Conservation (phyloP, 2,113 vertebrate species). For the Tapirus terrestris region DNA sequence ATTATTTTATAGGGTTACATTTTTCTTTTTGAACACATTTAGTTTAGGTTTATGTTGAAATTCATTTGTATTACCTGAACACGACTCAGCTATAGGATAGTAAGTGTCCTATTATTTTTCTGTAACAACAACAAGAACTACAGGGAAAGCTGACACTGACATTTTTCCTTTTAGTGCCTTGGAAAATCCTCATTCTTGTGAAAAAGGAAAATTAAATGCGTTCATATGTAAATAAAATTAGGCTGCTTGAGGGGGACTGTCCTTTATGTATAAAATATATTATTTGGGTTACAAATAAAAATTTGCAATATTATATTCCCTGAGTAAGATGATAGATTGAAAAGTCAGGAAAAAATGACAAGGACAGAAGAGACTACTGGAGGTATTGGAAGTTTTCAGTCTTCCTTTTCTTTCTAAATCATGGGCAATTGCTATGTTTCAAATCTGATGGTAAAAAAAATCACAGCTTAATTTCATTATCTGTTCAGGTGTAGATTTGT, state of each 20-base stretch:
- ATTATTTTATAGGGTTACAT: neutral
- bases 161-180: neutral
- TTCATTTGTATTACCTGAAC: neutral
- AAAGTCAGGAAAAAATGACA: neutral
- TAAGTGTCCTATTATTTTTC: neutral
- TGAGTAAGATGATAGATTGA: neutral
- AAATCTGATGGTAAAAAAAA: neutral
- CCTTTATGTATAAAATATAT: constrained; percentile 45
- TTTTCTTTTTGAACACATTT: neutral
- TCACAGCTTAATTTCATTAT: neutral
- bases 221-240: neutral
- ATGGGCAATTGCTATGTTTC: neutral
- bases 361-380: neutral
- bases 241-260: neutral
- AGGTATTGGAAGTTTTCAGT: neutral
- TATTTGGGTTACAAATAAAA: constrained; percentile 40
- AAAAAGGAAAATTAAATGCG: constrained; percentile 31
- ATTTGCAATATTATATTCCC: neutral
- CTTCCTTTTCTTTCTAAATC: neutral
- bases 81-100: neutral
- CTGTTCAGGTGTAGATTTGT: neutral
- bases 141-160: neutral
- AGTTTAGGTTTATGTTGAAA: neutral
- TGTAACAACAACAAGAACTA: neutral
- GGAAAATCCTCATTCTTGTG: constrained; percentile 29